A percentile compares a stretch with the other conserved stretches of the same genome.
Evolutionary conservation across 53 echinoderm and acorn worm species (phyloP).

Genomic region (Holothuria leucospilota): DNA sequence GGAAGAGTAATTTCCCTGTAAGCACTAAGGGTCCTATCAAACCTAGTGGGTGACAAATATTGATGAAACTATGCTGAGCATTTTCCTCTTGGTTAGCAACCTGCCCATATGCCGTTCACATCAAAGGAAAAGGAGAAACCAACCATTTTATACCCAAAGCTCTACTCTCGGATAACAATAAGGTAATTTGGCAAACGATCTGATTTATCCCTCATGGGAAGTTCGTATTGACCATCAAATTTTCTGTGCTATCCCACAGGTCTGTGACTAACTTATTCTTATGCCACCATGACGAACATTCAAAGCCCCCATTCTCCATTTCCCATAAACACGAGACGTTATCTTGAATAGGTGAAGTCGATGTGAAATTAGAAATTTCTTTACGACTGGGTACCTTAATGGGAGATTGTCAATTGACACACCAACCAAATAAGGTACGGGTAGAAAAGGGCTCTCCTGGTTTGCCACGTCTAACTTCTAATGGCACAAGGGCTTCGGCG

Average conservation of each 20-base stretch:
- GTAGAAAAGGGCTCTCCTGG: slow-evolving; percentile 56
- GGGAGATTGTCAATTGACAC: slow-evolving; percentile 55
- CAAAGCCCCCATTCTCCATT: slow-evolving; percentile 60
- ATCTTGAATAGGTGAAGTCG: slow-evolving; percentile 5
- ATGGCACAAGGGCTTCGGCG: slow-evolving; percentile 58
- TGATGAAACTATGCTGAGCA: slow-evolving; percentile 52
- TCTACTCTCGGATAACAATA: slow-evolving; percentile 10
- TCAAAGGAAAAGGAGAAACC: slow-evolving; percentile 27
- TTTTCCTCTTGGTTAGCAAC: slow-evolving; percentile 15
- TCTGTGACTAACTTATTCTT: slow-evolving; percentile 47
- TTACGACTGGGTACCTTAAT: slow-evolving; percentile 25
- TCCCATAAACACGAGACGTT: slow-evolving; percentile 58
- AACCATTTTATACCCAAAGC: slow-evolving; percentile 39
- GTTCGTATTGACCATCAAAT: slow-evolving; percentile 56
- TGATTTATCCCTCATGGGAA: slow-evolving; percentile 56
- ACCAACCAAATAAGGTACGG: slow-evolving; percentile 63
- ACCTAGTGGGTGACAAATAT: slow-evolving; percentile 66
- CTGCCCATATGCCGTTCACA: neutral
- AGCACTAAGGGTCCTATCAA: slow-evolving; percentile 27
- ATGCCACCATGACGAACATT: slow-evolving; percentile 25
- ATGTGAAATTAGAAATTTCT: slow-evolving; percentile 54
- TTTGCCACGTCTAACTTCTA: slow-evolving; percentile 49
- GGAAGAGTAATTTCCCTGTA: slow-evolving; percentile 45
- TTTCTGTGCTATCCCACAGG: slow-evolving; percentile 51
- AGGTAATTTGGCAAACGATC: slow-evolving; percentile 46